Percentiles rank a stretch among this genome's conserved stretches.
phyloP scores from a whole-genome alignment of 2,797 vertebrate species.

The Euphonia xanthogaster region DNA sequence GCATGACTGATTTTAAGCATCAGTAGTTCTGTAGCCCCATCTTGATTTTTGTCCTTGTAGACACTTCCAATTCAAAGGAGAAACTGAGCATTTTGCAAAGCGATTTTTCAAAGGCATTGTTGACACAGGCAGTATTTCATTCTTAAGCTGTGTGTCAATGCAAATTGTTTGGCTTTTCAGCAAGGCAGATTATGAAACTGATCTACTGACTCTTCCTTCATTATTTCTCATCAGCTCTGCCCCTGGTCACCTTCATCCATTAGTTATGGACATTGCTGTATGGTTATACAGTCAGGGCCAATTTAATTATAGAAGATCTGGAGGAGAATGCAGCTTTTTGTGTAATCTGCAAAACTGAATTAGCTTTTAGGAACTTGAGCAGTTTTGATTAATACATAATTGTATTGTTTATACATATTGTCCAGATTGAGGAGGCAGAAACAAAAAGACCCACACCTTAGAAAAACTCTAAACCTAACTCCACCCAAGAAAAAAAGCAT shows the following conservation, averaged over 20 bases:
- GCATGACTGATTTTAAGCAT: rapidly evolving
- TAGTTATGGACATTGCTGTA: background rate
- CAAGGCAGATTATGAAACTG: background rate
- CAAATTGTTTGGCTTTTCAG: background rate
- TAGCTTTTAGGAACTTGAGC: background rate
- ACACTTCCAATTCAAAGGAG: background rate
- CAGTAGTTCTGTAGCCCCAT: background rate
- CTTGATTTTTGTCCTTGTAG: background rate
- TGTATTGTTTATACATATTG: background rate
- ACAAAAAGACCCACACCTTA: background rate
- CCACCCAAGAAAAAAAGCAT: background rate
- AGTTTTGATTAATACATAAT: background rate
- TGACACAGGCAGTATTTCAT: background rate
- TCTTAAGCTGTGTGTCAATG: background rate
- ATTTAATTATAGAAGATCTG: background rate
- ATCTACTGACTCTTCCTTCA: background rate
- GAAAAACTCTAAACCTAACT: background rate
- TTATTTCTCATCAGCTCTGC: background rate
- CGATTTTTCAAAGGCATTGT: background rate
- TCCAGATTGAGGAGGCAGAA: too few relatives aligned
- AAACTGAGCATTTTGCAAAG: background rate
- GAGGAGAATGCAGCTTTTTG: background rate
- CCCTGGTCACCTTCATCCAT: background rate
- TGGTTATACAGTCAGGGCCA: background rate
- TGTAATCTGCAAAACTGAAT: background rate